Evolutionary conservation across 2,888 invertebrate genomes (phyloP).

Genomic region (Tetranychus truncatus): DNA sequence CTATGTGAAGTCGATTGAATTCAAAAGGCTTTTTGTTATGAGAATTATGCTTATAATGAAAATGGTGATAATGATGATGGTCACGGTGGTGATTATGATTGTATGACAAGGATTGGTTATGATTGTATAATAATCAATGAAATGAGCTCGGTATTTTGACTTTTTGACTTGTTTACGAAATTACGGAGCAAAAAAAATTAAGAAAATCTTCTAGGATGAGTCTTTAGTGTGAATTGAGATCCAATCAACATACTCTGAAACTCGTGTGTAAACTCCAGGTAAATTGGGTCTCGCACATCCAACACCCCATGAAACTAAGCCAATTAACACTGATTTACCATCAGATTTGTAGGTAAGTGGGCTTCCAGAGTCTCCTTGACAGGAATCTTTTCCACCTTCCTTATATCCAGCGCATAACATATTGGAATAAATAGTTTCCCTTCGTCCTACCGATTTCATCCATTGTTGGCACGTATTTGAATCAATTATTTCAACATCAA

Average conservation of each 20-base stretch:
- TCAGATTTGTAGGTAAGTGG: conserved; percentile 27
- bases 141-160: background rate
- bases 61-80: background rate
- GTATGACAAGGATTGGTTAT: background rate
- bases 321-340: conserved; percentile 27
- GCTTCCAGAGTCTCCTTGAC: conserved; percentile 36
- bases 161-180: background rate
- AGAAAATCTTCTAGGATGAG: background rate
- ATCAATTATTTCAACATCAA: conserved; percentile 48
- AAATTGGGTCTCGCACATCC: conserved; percentile 28
- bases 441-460: conserved; percentile 70
- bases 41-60: background rate
- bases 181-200: background rate
- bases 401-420: conserved; percentile 83
- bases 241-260: conserved; percentile 28
- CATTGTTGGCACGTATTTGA: conserved; percentile 78
- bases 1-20: background rate
- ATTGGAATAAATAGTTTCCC: conserved; percentile 70
- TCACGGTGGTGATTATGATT: background rate
- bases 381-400: conserved; percentile 49
- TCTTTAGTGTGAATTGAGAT: conserved; percentile 24
- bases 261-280: conserved; percentile 28
- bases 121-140: background rate
- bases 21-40: background rate
- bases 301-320: conserved; percentile 26